These are phyloP conservation scores for Agriotes lineatus DNA, from an alignment of 2,888 invertebrate species.

Conservation along the genomic window DNA sequence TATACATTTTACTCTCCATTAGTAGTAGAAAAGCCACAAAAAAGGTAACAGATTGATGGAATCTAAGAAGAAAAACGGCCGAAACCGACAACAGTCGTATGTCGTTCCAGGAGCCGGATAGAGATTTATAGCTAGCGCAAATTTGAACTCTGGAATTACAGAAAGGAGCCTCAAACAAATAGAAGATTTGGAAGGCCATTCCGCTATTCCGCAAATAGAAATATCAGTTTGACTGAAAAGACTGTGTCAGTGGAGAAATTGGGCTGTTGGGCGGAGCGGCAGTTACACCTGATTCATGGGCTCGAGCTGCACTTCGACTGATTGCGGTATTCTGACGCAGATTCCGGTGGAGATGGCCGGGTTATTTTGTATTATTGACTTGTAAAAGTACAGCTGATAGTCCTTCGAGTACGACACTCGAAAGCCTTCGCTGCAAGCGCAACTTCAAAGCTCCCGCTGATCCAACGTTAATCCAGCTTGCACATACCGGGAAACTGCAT, in stretches of 20 bases:
- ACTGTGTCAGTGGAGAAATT: slow-evolving; percentile 53
- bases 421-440: neutral
- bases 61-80: slow-evolving; percentile 37
- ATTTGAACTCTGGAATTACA: slow-evolving; percentile 62
- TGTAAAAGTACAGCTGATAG: neutral
- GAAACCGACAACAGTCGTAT: slow-evolving; percentile 43
- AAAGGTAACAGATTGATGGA: slow-evolving; percentile 38
- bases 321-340: slow-evolving; percentile 36
- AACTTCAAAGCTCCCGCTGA: neutral
- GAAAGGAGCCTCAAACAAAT: slow-evolving; percentile 59
- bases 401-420: neutral
- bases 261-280: slow-evolving; percentile 33
- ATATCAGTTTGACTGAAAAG: slow-evolving; percentile 59
- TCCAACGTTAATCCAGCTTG: neutral
- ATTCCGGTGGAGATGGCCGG: slow-evolving; percentile 12
- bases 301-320: slow-evolving; percentile 35
- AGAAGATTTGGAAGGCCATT: slow-evolving; percentile 58
- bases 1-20: slow-evolving; percentile 33
- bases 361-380: slow-evolving; percentile 33
- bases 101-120: slow-evolving; percentile 53
- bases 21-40: slow-evolving; percentile 28
- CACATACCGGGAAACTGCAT: neutral
- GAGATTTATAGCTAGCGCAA: slow-evolving; percentile 60
- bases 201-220: slow-evolving; percentile 61
- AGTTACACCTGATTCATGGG: slow-evolving; percentile 39